Base-by-base conservation (phyloP, 35 echinoderm and acorn worm genomes). In the Apostichopus californicus region DNA sequence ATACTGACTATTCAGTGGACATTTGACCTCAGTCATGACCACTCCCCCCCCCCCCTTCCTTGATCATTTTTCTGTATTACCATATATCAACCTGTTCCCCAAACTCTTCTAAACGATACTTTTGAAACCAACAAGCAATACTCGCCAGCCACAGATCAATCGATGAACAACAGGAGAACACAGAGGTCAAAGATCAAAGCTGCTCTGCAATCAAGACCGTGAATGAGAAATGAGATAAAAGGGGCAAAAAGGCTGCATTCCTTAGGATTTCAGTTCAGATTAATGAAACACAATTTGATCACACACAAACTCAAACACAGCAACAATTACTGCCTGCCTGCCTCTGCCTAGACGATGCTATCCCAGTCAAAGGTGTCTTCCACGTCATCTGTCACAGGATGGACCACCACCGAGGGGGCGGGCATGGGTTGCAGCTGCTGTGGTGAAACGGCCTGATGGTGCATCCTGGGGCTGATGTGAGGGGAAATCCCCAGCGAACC, bases 361-460 rank as follows among this genome's bases (percentile, higher is more conserved):
- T 97, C 95, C 95, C 95, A 97, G 22, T 93, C 92, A 61, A 97
- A 97, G 6, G 85, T 94, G 57, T 97, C 95, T 57, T 93, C 95
- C 9, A 90, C 91, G 4, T 93, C 95, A 21, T 97, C 93, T 46
- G 21, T 83, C 86, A 73, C 75, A 14, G 86, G 87, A 54, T 80
- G 86, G 9, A 90, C 78, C 24, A 93, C 92, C 6, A 64, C n/a
- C 54, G 93, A 92, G 17, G 83, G 91, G 23, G 87, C 78, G 5
- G 78, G 88, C 73, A 93, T 88, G 85, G 75, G 78, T 9, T 72
- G 86, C n/a, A 83, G 79, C 54, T 93, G 90, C n/a, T 94, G 93
- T 15, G 83, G 92, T 20, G 91, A 83, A 5, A 92, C 59, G 5
- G 89, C 55, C n/a, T 84, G 89, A 6, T 92, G 94, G 14, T 90